Evolutionary conservation across 2,113 vertebrate genomes (phyloP).

Genomic region (Microcebus tavaratra): DNA sequence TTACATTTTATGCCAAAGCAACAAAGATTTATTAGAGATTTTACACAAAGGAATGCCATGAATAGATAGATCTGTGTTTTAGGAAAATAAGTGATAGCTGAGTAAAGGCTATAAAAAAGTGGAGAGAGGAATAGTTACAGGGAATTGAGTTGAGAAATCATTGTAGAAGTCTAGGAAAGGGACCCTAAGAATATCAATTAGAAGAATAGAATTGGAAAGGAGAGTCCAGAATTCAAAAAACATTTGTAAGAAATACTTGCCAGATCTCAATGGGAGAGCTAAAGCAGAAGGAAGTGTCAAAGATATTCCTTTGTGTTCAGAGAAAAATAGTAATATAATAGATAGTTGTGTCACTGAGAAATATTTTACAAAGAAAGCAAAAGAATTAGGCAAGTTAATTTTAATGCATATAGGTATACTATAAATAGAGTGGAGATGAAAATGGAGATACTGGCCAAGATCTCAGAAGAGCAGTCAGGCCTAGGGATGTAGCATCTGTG

Average conservation of each 20-base stretch:
- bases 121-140: background rate
- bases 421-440: background rate
- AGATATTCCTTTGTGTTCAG: background rate
- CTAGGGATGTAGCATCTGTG: background rate
- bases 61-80: conserved; percentile 34
- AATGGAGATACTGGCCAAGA: background rate
- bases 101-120: background rate
- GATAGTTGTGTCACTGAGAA: background rate
- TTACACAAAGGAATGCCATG: background rate
- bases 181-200: background rate
- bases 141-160: background rate
- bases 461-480: background rate
- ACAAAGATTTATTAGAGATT: background rate
- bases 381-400: background rate
- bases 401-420: background rate
- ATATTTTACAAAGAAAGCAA: background rate
- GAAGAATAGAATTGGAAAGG: background rate
- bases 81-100: background rate
- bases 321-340: background rate
- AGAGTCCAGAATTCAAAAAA: background rate
- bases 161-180: background rate
- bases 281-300: background rate
- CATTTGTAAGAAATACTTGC: background rate
- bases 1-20: conserved; percentile 28
- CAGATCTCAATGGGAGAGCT: background rate